Evolutionary conservation across 1,140 invertebrate species (phyloP).

Genomic region (Drosophila mojavensis): DNA sequence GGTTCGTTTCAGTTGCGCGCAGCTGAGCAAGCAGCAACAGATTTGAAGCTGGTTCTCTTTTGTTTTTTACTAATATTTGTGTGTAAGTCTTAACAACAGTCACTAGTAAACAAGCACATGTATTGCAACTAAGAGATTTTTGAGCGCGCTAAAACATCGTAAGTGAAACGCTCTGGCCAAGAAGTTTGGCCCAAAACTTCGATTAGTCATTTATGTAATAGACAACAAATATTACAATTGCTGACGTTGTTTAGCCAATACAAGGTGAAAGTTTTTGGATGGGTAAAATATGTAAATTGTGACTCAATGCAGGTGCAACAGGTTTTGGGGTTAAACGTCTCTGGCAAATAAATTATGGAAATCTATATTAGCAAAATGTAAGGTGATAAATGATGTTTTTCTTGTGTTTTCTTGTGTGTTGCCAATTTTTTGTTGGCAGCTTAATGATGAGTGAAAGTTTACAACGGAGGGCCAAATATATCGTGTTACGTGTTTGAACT

Average conservation of each 20-base stretch:
- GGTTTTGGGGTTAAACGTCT: constrained; percentile 23
- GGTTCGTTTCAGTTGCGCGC: constrained; percentile 33
- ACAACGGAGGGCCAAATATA: background rate
- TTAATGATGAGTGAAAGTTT: constrained; percentile 26
- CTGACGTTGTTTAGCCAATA: constrained; percentile 27
- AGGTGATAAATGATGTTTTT: constrained; percentile 15
- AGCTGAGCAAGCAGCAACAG: constrained; percentile 5
- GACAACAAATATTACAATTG: constrained; percentile 27
- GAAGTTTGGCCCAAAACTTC: constrained; percentile 10
- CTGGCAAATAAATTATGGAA: background rate
- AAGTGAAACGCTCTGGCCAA: constrained; percentile 22
- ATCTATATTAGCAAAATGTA: constrained; percentile 6
- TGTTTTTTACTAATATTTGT: constrained; percentile 19
- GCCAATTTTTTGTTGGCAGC: constrained; percentile 15
- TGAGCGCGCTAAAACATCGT: background rate
- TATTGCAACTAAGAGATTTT: background rate
- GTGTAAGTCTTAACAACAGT: constrained; percentile 23
- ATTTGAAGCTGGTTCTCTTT: constrained; percentile 26
- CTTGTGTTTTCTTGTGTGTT: background rate
- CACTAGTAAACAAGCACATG: constrained; percentile 9
- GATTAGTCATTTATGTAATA: constrained; percentile 46
- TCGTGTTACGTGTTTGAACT: background rate
- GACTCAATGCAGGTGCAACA: constrained; percentile 30
- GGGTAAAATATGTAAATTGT: constrained; percentile 15
- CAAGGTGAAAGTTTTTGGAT: constrained; percentile 42